Evolutionary conservation across 2,113 vertebrate species (phyloP).

Genomic region (Malaclemys terrapin): DNA sequence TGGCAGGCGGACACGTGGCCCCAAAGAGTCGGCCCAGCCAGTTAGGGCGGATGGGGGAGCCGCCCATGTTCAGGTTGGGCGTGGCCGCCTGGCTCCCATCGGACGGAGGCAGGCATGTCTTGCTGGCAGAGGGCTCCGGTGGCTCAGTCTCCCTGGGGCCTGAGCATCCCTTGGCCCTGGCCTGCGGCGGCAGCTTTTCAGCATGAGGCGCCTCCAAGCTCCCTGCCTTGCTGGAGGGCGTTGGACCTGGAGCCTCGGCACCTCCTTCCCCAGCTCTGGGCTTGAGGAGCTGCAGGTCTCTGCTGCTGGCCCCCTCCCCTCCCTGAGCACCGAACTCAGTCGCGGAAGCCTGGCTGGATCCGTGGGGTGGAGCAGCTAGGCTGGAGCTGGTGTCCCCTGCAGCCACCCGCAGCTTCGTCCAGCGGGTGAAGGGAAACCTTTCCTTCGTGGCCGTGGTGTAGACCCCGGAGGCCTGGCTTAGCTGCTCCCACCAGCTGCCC

Average conservation of each 20-base stretch:
- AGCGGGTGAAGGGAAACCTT: slow-evolving; percentile 58
- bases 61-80: accelerated
- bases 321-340: not conserved
- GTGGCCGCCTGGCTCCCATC: accelerated
- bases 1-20: slow-evolving; percentile 51
- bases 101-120: not conserved
- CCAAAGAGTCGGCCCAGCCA: slow-evolving; percentile 92
- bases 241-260: accelerated
- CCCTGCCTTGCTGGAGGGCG: not conserved
- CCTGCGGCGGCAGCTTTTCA: not conserved
- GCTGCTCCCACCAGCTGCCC: slow-evolving; percentile 78
- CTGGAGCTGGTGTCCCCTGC: not conserved
- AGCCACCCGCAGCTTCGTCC: slow-evolving; percentile 42
- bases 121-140: not conserved
- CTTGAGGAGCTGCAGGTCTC: not conserved
- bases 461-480: slow-evolving; percentile 76
- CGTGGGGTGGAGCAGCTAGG: accelerated
- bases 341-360: not conserved
- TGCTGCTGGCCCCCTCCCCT: accelerated
- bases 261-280: not conserved
- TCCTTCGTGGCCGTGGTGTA: slow-evolving; percentile 61
- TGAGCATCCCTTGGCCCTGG: not conserved
- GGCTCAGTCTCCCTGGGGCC: accelerated
- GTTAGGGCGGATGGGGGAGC: not conserved
- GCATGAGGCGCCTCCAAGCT: not conserved